These are phyloP conservation scores for Mactromeris polynyma DNA, from an alignment of 2,888 invertebrate genomes.

Conservation along the genomic window DNA sequence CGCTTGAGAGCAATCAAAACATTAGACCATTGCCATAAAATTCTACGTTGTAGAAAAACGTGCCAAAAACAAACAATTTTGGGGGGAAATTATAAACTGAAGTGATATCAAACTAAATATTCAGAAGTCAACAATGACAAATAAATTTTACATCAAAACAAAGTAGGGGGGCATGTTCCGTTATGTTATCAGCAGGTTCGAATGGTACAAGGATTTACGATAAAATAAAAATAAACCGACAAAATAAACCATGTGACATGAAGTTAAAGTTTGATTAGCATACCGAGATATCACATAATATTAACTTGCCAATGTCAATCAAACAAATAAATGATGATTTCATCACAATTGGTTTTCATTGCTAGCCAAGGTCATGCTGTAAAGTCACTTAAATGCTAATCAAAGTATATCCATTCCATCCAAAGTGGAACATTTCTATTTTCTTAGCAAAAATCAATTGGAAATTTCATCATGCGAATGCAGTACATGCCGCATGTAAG, in stretches of 20 bases:
- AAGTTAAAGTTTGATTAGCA: background rate
- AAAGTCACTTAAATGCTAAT: too few species aligned
- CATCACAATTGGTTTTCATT: background rate
- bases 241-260: background rate
- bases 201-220: constrained; percentile 9
- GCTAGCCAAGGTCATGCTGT: background rate
- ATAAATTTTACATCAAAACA: constrained; percentile 31
- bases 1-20: background rate
- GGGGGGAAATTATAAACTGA: background rate
- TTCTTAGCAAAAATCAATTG: too few species aligned
- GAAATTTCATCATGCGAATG: too few species aligned
- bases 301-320: background rate
- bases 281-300: background rate
- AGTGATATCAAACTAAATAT: constrained; percentile 14
- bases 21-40: constrained; percentile 17
- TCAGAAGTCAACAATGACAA: constrained; percentile 31
- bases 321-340: background rate
- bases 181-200: constrained; percentile 10
- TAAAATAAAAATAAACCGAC: background rate
- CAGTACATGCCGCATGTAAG: background rate
- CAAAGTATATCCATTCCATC: too few species aligned
- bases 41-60: constrained; percentile 25
- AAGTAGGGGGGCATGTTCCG: constrained; percentile 28
- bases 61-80: constrained; percentile 26
- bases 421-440: too few species aligned